Conservation (phyloP, 2,797 vertebrate genomes). For the Pseudochromis fuscus region DNA sequence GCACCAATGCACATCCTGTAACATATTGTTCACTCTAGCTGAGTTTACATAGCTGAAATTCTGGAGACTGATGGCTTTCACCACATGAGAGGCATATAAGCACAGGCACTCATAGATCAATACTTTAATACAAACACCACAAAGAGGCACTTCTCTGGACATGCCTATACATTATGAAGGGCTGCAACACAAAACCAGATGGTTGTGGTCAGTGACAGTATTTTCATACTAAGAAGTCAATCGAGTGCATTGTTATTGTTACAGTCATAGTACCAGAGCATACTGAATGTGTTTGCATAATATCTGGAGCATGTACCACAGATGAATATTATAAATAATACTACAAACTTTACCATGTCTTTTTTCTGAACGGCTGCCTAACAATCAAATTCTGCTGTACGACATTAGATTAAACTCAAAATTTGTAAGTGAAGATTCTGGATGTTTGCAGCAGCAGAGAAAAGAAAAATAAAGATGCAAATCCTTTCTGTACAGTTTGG, state of each 20-base stretch:
- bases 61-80: neutral
- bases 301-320: neutral
- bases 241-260: slow-evolving; percentile 18
- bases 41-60: slow-evolving; percentile 35
- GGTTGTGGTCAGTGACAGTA: neutral
- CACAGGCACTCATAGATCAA: slow-evolving; percentile 14
- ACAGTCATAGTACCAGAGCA: neutral
- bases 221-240: neutral
- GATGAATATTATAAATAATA: neutral
- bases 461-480: neutral
- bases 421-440: neutral
- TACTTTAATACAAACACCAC: neutral
- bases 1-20: neutral
- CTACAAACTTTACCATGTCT: neutral
- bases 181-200: slow-evolving; percentile 13
- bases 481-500: neutral
- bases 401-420: neutral
- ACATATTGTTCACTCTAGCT: neutral
- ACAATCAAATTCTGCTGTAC: slow-evolving; percentile 4
- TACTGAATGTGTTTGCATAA: too few relatives aligned
- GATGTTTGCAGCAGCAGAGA: neutral
- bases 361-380: neutral
- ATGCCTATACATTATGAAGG: neutral
- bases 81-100: slow-evolving; percentile 10
- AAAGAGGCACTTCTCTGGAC: neutral